These are phyloP conservation scores for Petroica traversi DNA, from an alignment of 2,113 vertebrate species.

Conservation along the genomic window DNA sequence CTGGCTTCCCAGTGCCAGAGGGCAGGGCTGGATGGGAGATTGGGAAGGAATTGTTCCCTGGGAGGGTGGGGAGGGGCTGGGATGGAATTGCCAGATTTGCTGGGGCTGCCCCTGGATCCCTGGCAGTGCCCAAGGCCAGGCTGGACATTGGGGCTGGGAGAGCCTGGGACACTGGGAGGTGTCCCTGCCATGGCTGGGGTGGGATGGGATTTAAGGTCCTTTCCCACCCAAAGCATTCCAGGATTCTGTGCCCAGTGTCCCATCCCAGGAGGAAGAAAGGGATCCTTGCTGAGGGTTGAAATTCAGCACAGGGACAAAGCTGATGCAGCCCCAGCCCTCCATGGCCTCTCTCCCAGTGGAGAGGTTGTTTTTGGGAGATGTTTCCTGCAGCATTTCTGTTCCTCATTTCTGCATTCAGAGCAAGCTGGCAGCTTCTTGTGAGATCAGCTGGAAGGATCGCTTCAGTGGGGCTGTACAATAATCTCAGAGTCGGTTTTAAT, in stretches of 20 bases:
- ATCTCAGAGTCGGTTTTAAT: neutral
- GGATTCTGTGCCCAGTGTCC: neutral
- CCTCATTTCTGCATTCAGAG: neutral
- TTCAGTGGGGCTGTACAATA: neutral
- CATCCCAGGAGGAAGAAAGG: too few relatives aligned
- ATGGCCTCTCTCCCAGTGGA: fast-evolving
- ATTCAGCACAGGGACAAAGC: neutral
- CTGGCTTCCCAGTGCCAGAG: neutral
- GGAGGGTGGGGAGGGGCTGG: neutral
- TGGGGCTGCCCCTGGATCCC: neutral
- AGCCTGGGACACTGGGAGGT: neutral
- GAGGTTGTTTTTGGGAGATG: neutral
- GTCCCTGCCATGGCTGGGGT: neutral
- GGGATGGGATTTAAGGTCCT: fast-evolving
- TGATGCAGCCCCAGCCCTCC: neutral
- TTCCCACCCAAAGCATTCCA: neutral
- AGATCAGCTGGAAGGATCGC: neutral
- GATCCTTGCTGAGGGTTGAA: neutral
- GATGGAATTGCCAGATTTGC: neutral
- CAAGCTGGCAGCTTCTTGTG: neutral
- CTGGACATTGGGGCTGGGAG: neutral
- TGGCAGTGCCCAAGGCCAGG: neutral
- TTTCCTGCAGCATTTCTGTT: neutral
- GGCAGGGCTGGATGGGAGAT: neutral
- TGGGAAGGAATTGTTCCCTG: neutral